Percentiles rank a stretch among this genome's conserved stretches.
These are phyloP conservation scores for Augochlora pura DNA, from an alignment of 1,140 invertebrate species.

Conservation along the genomic window DNA sequence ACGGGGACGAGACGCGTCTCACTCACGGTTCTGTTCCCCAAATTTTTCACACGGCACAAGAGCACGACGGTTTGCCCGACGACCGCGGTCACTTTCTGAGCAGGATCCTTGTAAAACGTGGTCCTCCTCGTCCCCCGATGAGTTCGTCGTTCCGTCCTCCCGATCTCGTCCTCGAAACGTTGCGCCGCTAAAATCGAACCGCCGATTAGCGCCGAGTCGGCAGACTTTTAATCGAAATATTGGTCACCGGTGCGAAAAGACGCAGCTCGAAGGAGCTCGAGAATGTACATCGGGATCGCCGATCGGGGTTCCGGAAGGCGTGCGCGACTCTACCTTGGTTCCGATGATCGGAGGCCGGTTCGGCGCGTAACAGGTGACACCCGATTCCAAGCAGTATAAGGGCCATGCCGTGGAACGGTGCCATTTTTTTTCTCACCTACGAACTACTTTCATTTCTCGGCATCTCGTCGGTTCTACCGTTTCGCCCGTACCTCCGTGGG, in stretches of 20 bases:
- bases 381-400: constrained; percentile 70
- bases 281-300: no score
- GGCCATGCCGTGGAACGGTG: constrained; percentile 70
- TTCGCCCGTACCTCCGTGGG: no score
- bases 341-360: constrained; percentile 51
- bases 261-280: no score
- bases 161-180: constrained; percentile 41
- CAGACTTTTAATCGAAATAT: no score
- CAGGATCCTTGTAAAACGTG: constrained; percentile 90
- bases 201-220: neutral
- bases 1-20: constrained; percentile 66
- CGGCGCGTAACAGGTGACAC: constrained; percentile 69
- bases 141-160: constrained; percentile 79
- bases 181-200: constrained; percentile 44
- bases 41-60: constrained; percentile 90
- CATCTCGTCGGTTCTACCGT: no score
- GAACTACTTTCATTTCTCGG: constrained; percentile 62
- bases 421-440: constrained; percentile 70
- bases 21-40: constrained; percentile 93
- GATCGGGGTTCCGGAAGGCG: no score
- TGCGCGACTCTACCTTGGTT: constrained; percentile 47
- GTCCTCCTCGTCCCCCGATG: constrained; percentile 86
- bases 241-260: no score
- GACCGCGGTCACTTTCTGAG: constrained; percentile 89
- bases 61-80: constrained; percentile 90